Conservation (phyloP, 92 coral and sea anemone genomes). For the Umimayanthus chanpuru region DNA sequence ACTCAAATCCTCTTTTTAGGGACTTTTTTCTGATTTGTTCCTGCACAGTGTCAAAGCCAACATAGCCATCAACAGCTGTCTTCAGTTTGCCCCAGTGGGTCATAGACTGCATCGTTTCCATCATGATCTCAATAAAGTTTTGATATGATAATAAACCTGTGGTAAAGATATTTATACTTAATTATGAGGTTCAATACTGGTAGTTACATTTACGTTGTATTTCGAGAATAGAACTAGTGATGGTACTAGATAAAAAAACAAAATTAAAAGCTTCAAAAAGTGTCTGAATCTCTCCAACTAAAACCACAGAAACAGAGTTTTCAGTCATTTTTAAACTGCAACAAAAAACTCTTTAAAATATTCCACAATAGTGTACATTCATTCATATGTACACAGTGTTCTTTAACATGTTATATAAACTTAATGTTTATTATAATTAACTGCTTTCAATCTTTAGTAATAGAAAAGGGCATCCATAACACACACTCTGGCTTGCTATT, state of each 20-base stretch:
- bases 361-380: too few species aligned
- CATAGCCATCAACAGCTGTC: constrained; percentile 92
- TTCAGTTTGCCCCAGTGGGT: constrained; percentile 98
- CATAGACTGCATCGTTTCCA: constrained; percentile 96
- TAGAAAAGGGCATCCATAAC: too few species aligned
- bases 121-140: constrained; percentile 96
- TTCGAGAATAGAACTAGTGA: not conserved
- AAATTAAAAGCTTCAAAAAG: not conserved
- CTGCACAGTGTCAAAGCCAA: constrained; percentile 97
- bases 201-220: too few species aligned
- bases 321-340: too few species aligned
- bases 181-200: not conserved
- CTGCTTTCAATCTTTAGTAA: too few species aligned
- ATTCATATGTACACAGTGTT: too few species aligned
- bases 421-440: too few species aligned
- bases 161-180: not conserved
- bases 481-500: too few species aligned
- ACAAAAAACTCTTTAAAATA: too few species aligned
- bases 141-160: constrained; percentile 90
- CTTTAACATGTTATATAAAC: too few species aligned
- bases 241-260: not conserved
- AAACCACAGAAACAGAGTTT: too few species aligned
- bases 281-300: too few species aligned
- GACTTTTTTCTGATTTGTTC: constrained; percentile 98
- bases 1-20: constrained; percentile 95